Base-by-base conservation (phyloP, 1,140 invertebrate species). In the Drosophila lini region DNA sequence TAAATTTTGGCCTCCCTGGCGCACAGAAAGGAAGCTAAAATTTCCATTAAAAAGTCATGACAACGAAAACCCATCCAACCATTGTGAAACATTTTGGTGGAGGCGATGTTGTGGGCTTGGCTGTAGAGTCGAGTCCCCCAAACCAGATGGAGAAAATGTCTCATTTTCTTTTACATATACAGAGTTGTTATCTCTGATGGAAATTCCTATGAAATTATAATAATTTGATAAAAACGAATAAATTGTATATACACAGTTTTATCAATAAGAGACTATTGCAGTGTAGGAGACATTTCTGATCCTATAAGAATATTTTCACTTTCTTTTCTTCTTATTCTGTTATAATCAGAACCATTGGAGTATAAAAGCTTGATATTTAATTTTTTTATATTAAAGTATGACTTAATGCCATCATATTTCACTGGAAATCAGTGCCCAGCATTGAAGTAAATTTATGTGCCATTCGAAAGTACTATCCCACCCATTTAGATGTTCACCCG, bases 31-130 rank as follows among this genome's bases (percentile, higher is more conserved):
- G 67, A 69, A 67, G 61, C 61, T 67, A 5, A n/a, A 73, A 75
- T 59, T 83, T 62, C 67, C 75, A 82, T 82, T 82, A 79, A 55
- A 83, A 69, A 69, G 69, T 81, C 80, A 74, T 74, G 63, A 74
- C 76, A 67, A 71, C 58, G 22, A 15, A 83, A 80, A 60, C 40
- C 50, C 76, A 76, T 42, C 58, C 64, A 52, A 40, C 70, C 81
- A 73, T 83, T 53, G 42, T 32, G 34, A 45, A 68, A 62, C 16
- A 45, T 45, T 63, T 31, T 41, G n/a, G 36, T 69, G 19, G 31
- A 40, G 38, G 52, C 50, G 42, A 19, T 63, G 19, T 53, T 53
- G 32, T 36, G 19, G 68, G 65, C 42, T 71, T 71, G 68, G 65
- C 42, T n/a, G n/a, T 22, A 36, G 31, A 57, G 34, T 9, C 10